These are phyloP conservation scores for Bombus consobrinus DNA, from an alignment of 1,140 invertebrate genomes.

Conservation along the genomic window DNA sequence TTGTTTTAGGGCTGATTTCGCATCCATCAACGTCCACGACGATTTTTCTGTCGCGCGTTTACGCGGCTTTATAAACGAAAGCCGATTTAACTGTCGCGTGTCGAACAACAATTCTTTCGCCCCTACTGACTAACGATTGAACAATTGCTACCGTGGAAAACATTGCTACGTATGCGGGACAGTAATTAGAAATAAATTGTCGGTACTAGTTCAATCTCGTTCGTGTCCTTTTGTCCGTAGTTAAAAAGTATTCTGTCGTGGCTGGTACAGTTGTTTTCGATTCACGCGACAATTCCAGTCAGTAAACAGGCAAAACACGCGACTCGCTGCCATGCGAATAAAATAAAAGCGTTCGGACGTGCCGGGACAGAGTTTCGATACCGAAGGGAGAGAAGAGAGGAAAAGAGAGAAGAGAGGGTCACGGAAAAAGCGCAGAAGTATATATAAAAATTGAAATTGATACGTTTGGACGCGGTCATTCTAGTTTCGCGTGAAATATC, in stretches of 20 bases:
- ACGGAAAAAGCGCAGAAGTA: background rate
- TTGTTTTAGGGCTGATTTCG: constrained; percentile 54
- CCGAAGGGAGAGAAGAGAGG: background rate
- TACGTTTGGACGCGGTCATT: constrained; percentile 35
- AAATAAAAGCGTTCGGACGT: background rate
- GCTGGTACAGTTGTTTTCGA: background rate
- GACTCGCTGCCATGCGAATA: background rate
- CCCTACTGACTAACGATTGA: constrained; percentile 20
- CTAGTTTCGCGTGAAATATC: constrained; percentile 42
- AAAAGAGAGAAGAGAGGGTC: background rate
- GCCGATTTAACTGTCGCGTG: constrained; percentile 20
- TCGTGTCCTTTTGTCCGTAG: background rate
- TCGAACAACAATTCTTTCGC: constrained; percentile 26
- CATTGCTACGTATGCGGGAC: constrained; percentile 44
- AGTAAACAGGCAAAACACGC: constrained; percentile 29
- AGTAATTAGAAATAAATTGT: constrained; percentile 67
- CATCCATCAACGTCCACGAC: constrained; percentile 63
- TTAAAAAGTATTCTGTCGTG: constrained; percentile 41
- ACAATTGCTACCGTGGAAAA: constrained; percentile 23
- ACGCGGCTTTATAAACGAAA: constrained; percentile 20
- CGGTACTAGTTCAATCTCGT: constrained; percentile 30
- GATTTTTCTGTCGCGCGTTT: constrained; percentile 44
- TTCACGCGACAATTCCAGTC: constrained; percentile 10
- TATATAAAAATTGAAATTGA: constrained; percentile 31
- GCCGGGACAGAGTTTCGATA: background rate